phyloP scores from a whole-genome alignment of 2,888 invertebrate species.

The Laspeyria flexula region DNA sequence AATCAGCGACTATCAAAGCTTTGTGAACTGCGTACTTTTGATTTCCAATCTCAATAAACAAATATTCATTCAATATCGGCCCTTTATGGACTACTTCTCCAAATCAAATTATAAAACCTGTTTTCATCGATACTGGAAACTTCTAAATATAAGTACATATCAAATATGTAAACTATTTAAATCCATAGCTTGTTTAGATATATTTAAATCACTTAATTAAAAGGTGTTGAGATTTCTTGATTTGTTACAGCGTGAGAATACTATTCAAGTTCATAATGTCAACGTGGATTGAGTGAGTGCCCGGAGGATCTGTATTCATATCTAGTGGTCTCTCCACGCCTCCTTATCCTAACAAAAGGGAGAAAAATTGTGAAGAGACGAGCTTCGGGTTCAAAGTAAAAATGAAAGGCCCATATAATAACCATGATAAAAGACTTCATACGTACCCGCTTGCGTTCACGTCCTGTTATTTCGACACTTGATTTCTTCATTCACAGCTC shows the following conservation, averaged over 20 bases:
- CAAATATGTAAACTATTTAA: conserved; percentile 15
- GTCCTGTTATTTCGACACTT: conserved; percentile 72
- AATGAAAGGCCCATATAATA: conserved; percentile 69
- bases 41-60: conserved; percentile 10
- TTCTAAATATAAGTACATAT: background rate
- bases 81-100: conserved; percentile 5
- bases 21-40: background rate
- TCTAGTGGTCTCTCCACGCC: conserved; percentile 56
- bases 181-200: conserved; percentile 4
- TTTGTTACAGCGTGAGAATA: conserved; percentile 12
- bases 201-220: conserved; percentile 24
- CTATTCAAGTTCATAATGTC: conserved; percentile 31
- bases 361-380: conserved; percentile 71
- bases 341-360: conserved; percentile 63
- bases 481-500: conserved; percentile 75
- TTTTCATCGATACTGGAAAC: conserved; percentile 14
- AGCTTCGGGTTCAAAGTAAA: conserved; percentile 63
- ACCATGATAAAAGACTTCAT: conserved; percentile 55
- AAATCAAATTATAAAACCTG: conserved; percentile 26
- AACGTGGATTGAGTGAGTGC: conserved; percentile 52
- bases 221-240: conserved; percentile 3
- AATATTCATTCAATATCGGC: conserved; percentile 16
- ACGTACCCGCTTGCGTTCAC: conserved; percentile 50
- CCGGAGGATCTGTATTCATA: conserved; percentile 60
- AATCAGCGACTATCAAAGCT: conserved; percentile 3